Base-by-base conservation (phyloP, 2,888 invertebrate species). In the Pediacus dermestoides region DNA sequence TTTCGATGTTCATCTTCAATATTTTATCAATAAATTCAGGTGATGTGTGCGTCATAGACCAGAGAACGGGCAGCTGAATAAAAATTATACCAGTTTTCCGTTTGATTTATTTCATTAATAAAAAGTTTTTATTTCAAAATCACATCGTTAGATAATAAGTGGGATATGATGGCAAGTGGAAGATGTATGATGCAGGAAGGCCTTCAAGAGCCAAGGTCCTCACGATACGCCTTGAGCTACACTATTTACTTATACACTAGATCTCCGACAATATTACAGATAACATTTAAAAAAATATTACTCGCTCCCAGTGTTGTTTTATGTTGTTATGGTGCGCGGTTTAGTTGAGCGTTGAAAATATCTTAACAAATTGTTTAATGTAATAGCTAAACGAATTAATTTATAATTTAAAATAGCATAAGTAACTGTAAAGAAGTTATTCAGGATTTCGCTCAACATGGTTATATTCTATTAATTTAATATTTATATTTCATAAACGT, bases 181-280 rank as follows among this genome's bases (percentile, higher is more conserved):
- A 57, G 58, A 60, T 56, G 53, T 59, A 60, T 57, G 58, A 53
- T 53, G 50, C 55, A 60, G 60, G 59, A 60, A 60, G 58, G 55
- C 57, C 58, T 59, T 57, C 52, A 44, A 49, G 44, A 57, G 59
- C 58, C 60, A 60, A 60, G 60, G 60, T 60, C 60, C 57, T 58
- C 60, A 60, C 60, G 60, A 58, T 42, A 30, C 16, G 57, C 60
- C 57, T 39, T 27, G 22, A 49, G 59, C 54, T 38, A 28, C 12
- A 13, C 28, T 9, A 28, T 3, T 9, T 6, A 14, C 28, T n/a
- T 28, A 8, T 42, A 43, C 46, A 44, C 48, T 43, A 52, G 52
- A 54, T 54, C 50, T 51, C 48, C 51, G 45, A 44, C 51, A 37
- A 41, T 46, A 43, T 49, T 52, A 47, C 42, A 52, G 47, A 52